These are phyloP conservation scores for Diadromus collaris DNA, from an alignment of 2,888 invertebrate genomes.

Conservation along the genomic window DNA sequence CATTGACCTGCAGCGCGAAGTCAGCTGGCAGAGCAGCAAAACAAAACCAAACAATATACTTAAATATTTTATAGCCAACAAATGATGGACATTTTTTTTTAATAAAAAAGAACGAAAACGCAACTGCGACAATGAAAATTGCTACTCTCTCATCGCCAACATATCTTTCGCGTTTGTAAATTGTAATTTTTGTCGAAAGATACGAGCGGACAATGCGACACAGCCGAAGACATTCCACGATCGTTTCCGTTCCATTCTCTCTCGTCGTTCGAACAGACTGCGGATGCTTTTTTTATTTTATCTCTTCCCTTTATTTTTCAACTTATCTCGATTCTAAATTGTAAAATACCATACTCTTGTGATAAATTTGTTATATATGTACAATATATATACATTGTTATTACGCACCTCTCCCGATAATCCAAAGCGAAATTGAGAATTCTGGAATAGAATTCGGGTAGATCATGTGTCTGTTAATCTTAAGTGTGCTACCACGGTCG, in stretches of 20 bases:
- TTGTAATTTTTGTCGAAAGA: conserved; percentile 10
- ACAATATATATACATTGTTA: neutral
- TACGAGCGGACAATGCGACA: neutral
- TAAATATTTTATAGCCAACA: conserved; percentile 78
- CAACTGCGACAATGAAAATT: conserved; percentile 2
- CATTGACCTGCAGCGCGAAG: conserved; percentile 87
- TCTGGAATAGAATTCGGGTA: neutral
- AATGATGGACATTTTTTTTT: conserved; percentile 71
- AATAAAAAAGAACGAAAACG: conserved; percentile 33
- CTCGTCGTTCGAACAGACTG: neutral
- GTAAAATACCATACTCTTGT: conserved; percentile 57
- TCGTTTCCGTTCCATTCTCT: conserved; percentile 23
- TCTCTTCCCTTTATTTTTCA: conserved; percentile 29
- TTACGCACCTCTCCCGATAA: neutral
- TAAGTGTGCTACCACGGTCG: neutral
- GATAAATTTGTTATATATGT: conserved; percentile 30
- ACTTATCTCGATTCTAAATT: conserved; percentile 45
- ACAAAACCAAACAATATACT: conserved; percentile 78
- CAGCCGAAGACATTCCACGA: conserved; percentile 42
- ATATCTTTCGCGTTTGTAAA: conserved; percentile 11
- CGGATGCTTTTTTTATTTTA: conserved; percentile 25
- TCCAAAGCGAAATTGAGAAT: neutral
- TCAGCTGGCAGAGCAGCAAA: conserved; percentile 79
- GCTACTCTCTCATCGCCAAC: conserved; percentile 24
- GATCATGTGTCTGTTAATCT: neutral